Evolutionary conservation across 2,888 invertebrate species (phyloP).

Genomic region (Bellardia bayeri): DNA sequence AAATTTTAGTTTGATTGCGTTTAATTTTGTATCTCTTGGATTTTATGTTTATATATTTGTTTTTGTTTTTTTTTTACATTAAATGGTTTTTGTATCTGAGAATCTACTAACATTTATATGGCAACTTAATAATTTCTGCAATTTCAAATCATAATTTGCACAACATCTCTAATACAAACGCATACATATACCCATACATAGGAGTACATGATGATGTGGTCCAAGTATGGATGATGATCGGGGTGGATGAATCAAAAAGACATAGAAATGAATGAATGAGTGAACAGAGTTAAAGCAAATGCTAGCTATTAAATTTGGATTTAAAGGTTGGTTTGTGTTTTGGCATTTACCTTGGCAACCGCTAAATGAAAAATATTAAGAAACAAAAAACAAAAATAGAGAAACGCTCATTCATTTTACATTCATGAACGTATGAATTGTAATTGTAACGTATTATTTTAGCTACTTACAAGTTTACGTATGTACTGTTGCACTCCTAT

Average conservation of each 20-base stretch:
- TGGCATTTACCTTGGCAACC: conserved; percentile 75
- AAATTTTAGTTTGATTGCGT: conserved; percentile 65
- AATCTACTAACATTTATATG: conserved; percentile 73
- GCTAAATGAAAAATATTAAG: conserved; percentile 32
- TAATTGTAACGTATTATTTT: conserved; percentile 62
- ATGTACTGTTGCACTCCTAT: background rate
- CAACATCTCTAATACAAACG: conserved; percentile 31
- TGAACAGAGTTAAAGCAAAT: conserved; percentile 25
- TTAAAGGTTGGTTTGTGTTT: conserved; percentile 74
- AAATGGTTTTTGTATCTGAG: conserved; percentile 69
- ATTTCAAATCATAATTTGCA: conserved; percentile 70
- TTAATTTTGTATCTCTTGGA: conserved; percentile 45
- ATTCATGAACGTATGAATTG: conserved; percentile 46
- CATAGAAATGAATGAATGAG: conserved; percentile 40
- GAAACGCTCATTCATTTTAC: conserved; percentile 56
- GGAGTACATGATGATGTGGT: conserved; percentile 28
- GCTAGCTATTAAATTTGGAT: conserved; percentile 15
- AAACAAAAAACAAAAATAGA: background rate
- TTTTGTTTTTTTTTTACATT: conserved; percentile 17
- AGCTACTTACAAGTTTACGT: background rate
- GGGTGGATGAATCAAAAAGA: conserved; percentile 46
- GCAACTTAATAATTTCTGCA: conserved; percentile 67
- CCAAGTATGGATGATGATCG: conserved; percentile 37
- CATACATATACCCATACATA: background rate
- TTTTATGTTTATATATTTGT: background rate